Conservation (phyloP, 1,140 invertebrate species). For the Nebria ingens region DNA sequence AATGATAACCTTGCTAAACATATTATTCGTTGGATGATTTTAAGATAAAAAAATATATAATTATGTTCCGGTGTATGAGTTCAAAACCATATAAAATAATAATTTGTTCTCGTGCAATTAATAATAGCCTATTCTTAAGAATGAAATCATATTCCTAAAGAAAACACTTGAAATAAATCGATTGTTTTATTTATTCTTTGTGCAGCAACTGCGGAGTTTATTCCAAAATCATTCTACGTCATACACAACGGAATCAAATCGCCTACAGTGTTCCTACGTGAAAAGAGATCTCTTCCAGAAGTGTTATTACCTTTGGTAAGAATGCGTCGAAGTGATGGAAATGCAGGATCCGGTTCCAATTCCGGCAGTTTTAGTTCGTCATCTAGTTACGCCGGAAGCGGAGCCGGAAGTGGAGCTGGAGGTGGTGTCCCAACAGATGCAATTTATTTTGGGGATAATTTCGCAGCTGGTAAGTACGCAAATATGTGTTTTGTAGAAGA, state of each 20-base stretch:
- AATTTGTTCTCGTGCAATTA: not conserved
- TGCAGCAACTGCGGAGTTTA: slow-evolving; percentile 20
- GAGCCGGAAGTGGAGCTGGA: not conserved
- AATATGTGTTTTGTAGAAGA: too few relatives aligned
- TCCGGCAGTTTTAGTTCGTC: not conserved
- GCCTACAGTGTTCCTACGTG: slow-evolving; percentile 11
- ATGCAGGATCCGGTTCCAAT: not conserved
- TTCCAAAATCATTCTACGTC: slow-evolving; percentile 21
- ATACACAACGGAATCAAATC: slow-evolving; percentile 20
- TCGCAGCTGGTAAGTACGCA: not conserved
- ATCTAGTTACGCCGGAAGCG: not conserved
- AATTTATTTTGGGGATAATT: slow-evolving; percentile 1
- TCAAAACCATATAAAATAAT: too few relatives aligned
- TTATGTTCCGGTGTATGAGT: too few relatives aligned
- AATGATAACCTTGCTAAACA: too few relatives aligned
- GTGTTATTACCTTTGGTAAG: slow-evolving; percentile 11
- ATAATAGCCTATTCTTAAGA: not conserved
- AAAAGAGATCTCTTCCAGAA: not conserved
- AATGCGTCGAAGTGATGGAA: slow-evolving; percentile 11
- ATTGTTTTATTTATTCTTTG: slow-evolving; percentile 5
- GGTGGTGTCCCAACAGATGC: not conserved
- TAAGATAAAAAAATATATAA: too few relatives aligned
- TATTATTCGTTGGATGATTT: too few relatives aligned
- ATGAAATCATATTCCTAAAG: not conserved
- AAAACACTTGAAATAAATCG: not conserved